Evolutionary conservation across 2,797 vertebrate genomes (phyloP), one percentile per base, ranked within the genome.

Genomic region (Enteromius thamalakanensis): DNA sequence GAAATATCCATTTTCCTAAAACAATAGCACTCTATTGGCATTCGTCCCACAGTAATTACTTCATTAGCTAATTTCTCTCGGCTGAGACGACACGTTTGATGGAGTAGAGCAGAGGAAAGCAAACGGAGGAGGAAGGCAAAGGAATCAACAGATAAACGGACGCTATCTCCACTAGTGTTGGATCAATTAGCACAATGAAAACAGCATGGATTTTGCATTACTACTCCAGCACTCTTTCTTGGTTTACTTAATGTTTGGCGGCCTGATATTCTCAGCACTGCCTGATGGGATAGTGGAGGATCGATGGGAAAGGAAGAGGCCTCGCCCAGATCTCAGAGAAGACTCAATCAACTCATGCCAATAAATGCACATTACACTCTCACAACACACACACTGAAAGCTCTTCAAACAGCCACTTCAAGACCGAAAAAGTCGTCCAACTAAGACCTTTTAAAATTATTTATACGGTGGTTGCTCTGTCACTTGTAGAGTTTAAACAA

Each of bases 121-220:
- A 67, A 62, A 77, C 34, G 65, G 32, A 55, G 78, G 77, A 85
- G 80, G 53, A 85, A 71, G 51, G 69, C 64, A 76, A 82, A 49
- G 34, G 81, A 32, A 87, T 88, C 86, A 85, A 87, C 88, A 87
- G 88, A 88, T 88, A 86, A 89, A 86, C 82, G 85, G 67, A 86
- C 80, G 85, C 79, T 80, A 79, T 87, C 86, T 81, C 55, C 74
- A 64, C 87, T 82, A 85, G 81, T 76, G 85, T 87, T 88, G 89
- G 91, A 92, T 93, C 92, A 92, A 91, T 91, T 87, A 77, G 88
- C 87, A 87, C 90, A 88, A 92, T 90, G 88, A 91, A 90, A 92
- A 89, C 89, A 86, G 83, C 89, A 92, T 88, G 83, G 91, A 92
- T 91, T 90, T 87, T 86, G 89, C 86, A 86, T 91, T 89, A 85